A percentile compares a stretch with the other conserved stretches of the same genome.
phyloP scores from a whole-genome alignment of 1,140 invertebrate genomes.

The Palaemon carinicauda region DNA sequence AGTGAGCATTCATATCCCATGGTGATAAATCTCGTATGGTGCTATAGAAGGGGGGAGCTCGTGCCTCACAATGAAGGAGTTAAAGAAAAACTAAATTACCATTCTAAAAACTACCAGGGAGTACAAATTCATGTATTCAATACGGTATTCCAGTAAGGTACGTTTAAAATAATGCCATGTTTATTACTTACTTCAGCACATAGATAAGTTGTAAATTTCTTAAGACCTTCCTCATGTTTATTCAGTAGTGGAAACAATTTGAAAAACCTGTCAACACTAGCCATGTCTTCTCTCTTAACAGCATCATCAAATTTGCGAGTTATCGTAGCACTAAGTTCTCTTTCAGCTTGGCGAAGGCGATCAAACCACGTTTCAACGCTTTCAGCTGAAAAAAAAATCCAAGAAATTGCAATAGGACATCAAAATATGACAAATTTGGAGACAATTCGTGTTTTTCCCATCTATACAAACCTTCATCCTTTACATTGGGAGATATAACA shows the following conservation, averaged over 20 bases:
- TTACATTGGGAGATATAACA: too few species aligned
- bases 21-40: too few species aligned
- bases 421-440: too few species aligned
- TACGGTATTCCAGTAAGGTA: not conserved
- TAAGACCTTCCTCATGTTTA: constrained; percentile 89
- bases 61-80: too few species aligned
- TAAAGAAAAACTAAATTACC: too few species aligned
- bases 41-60: too few species aligned
- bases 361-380: constrained; percentile 77
- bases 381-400: constrained; percentile 69
- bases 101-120: too few species aligned
- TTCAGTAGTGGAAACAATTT: constrained; percentile 97
- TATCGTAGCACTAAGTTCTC: constrained; percentile 78
- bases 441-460: too few species aligned
- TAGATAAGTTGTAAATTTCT: constrained; percentile 91
- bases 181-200: constrained; percentile 75
- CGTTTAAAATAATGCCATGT: not conserved
- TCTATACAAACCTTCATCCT: too few species aligned
- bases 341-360: constrained; percentile 86
- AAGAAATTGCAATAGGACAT: too few species aligned
- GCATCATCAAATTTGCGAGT: constrained; percentile 90
- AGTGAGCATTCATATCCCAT: too few species aligned
- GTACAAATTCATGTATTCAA: too few species aligned
- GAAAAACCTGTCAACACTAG: constrained; percentile 94
- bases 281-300: constrained; percentile 85